A percentile compares a stretch with the other conserved stretches of the same genome.
phyloP scores from a whole-genome alignment of 2,888 invertebrate species.

The Conistra vaccinii region DNA sequence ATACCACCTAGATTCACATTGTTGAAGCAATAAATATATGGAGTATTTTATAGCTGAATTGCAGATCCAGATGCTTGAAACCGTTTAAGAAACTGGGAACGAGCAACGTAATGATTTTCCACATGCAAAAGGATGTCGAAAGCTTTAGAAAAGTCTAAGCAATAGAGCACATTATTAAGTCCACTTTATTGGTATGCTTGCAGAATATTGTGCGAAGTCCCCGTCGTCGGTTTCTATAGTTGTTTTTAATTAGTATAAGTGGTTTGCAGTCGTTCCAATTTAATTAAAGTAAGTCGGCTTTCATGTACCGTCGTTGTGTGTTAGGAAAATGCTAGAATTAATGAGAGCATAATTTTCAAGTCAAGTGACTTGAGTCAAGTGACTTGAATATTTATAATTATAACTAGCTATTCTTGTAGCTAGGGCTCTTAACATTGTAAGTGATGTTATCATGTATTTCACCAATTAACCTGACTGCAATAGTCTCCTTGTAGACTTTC shows the following conservation, averaged over 20 bases:
- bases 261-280: constrained; percentile 24
- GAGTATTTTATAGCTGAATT: not conserved
- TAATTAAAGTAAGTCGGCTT: constrained; percentile 39
- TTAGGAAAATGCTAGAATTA: constrained; percentile 5
- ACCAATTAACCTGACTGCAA: not conserved
- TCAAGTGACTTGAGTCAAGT: not conserved
- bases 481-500: not conserved
- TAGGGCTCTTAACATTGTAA: not conserved
- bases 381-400: not conserved
- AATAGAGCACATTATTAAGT: not conserved
- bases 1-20: too few species aligned
- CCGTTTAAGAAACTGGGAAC: not conserved
- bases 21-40: too few species aligned
- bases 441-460: not conserved
- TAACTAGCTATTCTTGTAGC: not conserved
- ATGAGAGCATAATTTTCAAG: constrained; percentile 1
- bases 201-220: constrained; percentile 1
- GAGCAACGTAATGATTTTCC: not conserved
- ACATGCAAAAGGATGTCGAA: constrained; percentile 1
- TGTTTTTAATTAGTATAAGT: constrained; percentile 36
- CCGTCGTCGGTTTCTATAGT: constrained; percentile 1
- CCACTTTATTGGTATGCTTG: not conserved
- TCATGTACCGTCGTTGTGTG: not conserved
- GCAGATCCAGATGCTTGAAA: not conserved
- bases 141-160: constrained; percentile 9